Percentiles rank a stretch among this genome's conserved stretches.
phyloP scores from a whole-genome alignment of 2,113 vertebrate species.

The Isurus oxyrinchus region DNA sequence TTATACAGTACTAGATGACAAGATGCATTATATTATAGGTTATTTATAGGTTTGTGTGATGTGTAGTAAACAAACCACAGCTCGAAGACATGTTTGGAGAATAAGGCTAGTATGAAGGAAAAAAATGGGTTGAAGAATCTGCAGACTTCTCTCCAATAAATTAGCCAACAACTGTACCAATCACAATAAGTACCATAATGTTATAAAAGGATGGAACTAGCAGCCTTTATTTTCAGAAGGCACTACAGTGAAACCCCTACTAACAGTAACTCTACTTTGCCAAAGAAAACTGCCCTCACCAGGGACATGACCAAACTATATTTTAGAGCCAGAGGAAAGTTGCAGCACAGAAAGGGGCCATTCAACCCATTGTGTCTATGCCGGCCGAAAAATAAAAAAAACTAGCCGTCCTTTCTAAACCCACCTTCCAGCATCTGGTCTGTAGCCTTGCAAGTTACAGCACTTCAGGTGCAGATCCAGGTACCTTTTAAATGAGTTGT shows the following conservation, averaged over 20 bases:
- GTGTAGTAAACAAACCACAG: neutral
- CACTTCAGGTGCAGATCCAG: too few species aligned
- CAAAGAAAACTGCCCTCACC: neutral
- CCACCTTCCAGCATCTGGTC: too few species aligned
- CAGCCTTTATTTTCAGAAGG: neutral
- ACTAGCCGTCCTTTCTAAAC: too few species aligned
- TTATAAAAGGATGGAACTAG: neutral
- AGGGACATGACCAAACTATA: neutral
- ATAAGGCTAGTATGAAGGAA: neutral
- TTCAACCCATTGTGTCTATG: too few species aligned
- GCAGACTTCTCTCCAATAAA: neutral
- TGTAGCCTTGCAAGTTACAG: too few species aligned
- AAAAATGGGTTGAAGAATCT: neutral
- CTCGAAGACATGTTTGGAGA: neutral
- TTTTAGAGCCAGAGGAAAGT: too few species aligned
- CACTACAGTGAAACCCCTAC: neutral
- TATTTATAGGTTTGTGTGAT: neutral
- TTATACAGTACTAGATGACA: neutral
- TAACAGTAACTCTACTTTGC: neutral
- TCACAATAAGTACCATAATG: neutral
- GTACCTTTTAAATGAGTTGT: too few species aligned
- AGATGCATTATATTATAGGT: neutral
- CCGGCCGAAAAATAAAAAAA: too few species aligned
- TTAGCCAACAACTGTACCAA: neutral
- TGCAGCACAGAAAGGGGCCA: too few species aligned